A percentile compares a stretch with the other conserved stretches of the same genome.
Conservation (phyloP, 2,113 vertebrate genomes). For the Oreochromis spilurus region DNA sequence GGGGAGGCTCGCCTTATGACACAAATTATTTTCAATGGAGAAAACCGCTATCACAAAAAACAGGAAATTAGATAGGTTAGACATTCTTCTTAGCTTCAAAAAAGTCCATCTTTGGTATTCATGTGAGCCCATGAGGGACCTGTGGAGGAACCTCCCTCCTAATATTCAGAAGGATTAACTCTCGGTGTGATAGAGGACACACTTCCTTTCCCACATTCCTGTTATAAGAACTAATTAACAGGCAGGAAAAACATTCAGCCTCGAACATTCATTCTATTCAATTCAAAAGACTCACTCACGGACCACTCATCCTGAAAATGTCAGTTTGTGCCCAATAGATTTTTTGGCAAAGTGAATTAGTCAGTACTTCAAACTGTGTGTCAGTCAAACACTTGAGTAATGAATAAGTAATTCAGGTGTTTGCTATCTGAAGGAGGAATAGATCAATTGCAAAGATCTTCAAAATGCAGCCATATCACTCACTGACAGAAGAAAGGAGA, state of each 20-base stretch:
- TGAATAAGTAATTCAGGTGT: conserved; percentile 57
- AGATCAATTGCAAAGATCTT: conserved; percentile 44
- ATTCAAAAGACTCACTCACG: conserved; percentile 33
- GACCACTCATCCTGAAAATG: conserved; percentile 50
- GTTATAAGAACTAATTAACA: conserved; percentile 58
- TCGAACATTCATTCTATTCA: conserved; percentile 22
- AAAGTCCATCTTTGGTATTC: conserved; percentile 49
- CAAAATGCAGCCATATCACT: conserved; percentile 27
- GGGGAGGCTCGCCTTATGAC: neutral
- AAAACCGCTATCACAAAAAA: conserved; percentile 31
- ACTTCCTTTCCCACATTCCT: conserved; percentile 43
- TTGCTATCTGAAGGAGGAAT: conserved; percentile 28
- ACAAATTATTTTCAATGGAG: conserved; percentile 21
- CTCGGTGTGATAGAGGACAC: conserved; percentile 41
- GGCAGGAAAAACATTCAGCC: conserved; percentile 27
- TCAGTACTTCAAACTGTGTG: conserved; percentile 36
- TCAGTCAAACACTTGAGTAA: conserved; percentile 46
- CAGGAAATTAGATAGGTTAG: conserved; percentile 46
- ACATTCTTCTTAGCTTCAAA: conserved; percentile 39
- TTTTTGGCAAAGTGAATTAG: conserved; percentile 47
- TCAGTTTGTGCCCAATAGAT: conserved; percentile 33
- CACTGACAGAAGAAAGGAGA: conserved; percentile 19
- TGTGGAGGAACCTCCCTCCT: conserved; percentile 16
- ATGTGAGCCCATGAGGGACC: conserved; percentile 19
- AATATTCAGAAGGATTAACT: conserved; percentile 54